Base-by-base conservation (phyloP, 1,140 invertebrate species). In the Eumaeus atala region DNA sequence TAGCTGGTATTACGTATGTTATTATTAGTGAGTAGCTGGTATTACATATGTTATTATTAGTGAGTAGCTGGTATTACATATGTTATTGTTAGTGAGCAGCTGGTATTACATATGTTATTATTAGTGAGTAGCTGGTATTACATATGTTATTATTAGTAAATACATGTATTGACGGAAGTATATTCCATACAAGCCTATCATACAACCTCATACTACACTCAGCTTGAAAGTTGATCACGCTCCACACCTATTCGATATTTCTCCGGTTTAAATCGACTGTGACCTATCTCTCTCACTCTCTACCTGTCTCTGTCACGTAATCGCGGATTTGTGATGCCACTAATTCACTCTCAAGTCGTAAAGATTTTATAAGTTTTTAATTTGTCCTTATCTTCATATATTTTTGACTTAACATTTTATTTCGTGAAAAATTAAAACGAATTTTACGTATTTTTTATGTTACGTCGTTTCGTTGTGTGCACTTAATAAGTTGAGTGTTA, bases 181-280 rank as follows among this genome's bases (percentile, higher is more conserved):
- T 4, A 10, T 40, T 67, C 62, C 59, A 62, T n/a, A 56, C 44
- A 48, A 37, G 17, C 18, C 38, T n/a, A 54, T 1, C 55, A 18
- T 47, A 48, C 56, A 54, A 56, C 55, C 56, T 64, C 56, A 62
- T 60, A 58, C 56, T 50, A 61, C 54, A 40, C 35, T 55, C 48
- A 48, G 50, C 17, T 21, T 28, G 50, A 37, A 51, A 56, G 51
- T 58, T 40, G 60, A 62, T 62, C 60, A 33, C 44, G 48, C 48
- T 48, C 48, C 48, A 34, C 58, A 48, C 57, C 40, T 58, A 59
- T 62, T 62, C 58, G 56, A 67, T 70, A 62, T 64, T 61, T 59
- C 57, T 58, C 48, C 57, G 59, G 53, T 62, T 59, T 37, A 62
- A 67, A 64, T 64, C 62, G 50, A 61, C 48, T 47, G 37, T 61